These are phyloP conservation scores for Desoria tigrina DNA, from an alignment of 2,888 invertebrate species.

Conservation along the genomic window DNA sequence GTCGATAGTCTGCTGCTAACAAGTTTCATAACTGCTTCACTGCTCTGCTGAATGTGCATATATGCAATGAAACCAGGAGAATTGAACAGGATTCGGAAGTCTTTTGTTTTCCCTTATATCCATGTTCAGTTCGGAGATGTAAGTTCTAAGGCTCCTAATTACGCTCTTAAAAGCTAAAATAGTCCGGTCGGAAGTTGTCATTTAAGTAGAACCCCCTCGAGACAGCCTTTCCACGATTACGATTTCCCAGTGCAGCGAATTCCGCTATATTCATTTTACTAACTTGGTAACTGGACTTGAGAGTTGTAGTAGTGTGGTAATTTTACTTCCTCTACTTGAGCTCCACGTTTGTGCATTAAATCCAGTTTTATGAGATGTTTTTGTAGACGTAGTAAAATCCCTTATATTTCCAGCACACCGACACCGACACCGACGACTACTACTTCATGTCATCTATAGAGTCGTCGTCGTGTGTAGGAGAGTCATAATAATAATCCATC, in stretches of 20 bases:
- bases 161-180: constrained; percentile 14
- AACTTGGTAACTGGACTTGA: not conserved
- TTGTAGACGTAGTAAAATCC: constrained; percentile 4
- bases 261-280: not conserved
- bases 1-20: too few relatives aligned
- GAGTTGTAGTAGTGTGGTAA: not conserved
- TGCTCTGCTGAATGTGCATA: too few relatives aligned
- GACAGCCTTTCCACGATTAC: constrained; percentile 7
- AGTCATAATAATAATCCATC: not conserved
- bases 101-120: too few relatives aligned
- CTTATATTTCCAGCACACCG: too few relatives aligned
- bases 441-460: too few relatives aligned
- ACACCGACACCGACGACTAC: too few relatives aligned
- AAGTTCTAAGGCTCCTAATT: not conserved
- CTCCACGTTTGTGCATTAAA: constrained; percentile 11
- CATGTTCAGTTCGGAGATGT: too few relatives aligned
- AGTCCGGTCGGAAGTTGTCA: constrained; percentile 5
- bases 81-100: too few relatives aligned
- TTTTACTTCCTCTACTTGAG: not conserved
- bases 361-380: constrained; percentile 12
- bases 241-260: not conserved
- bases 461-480: too few relatives aligned
- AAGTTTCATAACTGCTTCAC: too few relatives aligned
- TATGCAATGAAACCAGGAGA: too few relatives aligned
- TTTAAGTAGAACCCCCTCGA: constrained; percentile 11